These are phyloP conservation scores for Hydrophis major DNA, from an alignment of 2,797 vertebrate genomes.

Conservation along the genomic window DNA sequence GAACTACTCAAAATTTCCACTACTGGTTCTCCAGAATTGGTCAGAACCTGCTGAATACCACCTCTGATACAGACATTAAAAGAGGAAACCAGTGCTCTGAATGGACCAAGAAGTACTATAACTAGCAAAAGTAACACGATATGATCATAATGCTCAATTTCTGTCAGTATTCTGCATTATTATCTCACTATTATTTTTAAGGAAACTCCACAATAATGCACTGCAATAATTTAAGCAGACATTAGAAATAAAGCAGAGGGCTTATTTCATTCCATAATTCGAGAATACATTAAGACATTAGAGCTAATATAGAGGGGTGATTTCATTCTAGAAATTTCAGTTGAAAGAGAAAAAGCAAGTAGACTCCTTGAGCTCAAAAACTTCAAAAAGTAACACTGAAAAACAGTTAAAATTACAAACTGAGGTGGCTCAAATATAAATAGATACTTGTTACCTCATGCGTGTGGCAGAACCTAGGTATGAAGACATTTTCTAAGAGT, in stretches of 20 bases:
- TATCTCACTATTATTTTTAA: background rate
- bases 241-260: background rate
- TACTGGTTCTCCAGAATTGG: no score
- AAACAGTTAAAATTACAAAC: background rate
- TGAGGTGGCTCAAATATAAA: background rate
- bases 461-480: slow-evolving; percentile 96
- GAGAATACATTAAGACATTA: background rate
- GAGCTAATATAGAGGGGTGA: background rate
- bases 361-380: background rate
- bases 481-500: slow-evolving; percentile 91
- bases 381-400: background rate
- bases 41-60: no score
- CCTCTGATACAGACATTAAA: background rate
- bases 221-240: background rate
- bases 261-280: background rate
- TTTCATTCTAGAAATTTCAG: background rate
- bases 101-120: background rate
- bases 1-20: no score
- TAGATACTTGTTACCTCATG: slow-evolving; percentile 79
- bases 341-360: background rate
- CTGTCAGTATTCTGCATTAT: background rate
- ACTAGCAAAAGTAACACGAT: background rate
- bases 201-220: background rate
- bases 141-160: background rate
- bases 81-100: background rate